phyloP scores from a whole-genome alignment of 2,888 invertebrate genomes.

The Sipha maydis region DNA sequence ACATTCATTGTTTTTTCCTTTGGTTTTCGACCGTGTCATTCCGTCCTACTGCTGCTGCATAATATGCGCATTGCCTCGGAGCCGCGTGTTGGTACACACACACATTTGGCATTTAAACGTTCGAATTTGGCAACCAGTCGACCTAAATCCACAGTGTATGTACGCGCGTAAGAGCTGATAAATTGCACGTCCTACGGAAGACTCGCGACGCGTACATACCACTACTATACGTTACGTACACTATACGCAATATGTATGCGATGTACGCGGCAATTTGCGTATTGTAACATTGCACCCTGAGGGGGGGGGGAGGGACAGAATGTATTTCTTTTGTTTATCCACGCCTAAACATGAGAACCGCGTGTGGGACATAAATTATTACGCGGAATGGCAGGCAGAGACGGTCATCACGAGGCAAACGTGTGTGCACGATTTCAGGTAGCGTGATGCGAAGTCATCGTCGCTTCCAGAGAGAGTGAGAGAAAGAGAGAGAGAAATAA shows the following conservation, averaged over 20 bases:
- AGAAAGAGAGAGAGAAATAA: too few species aligned
- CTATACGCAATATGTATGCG: too few species aligned
- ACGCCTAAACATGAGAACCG: conserved; percentile 16
- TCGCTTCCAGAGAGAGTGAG: too few species aligned
- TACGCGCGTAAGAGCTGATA: not conserved
- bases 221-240: not conserved
- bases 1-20: not conserved
- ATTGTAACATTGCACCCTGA: too few species aligned
- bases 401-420: not conserved
- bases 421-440: not conserved
- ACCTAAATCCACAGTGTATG: not conserved
- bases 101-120: not conserved
- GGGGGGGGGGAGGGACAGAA: too few species aligned
- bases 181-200: conserved; percentile 18
- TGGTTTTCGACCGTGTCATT: not conserved
- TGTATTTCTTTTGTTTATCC: not conserved
- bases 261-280: too few species aligned
- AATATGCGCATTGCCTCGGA: not conserved
- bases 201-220: not conserved
- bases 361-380: conserved; percentile 35
- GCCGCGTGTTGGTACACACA: not conserved
- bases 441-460: not conserved
- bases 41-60: not conserved
- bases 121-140: not conserved
- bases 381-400: not conserved